Percentiles rank a stretch among this genome's conserved stretches.
Conservation (phyloP, 2,888 invertebrate genomes). For the Nudaria mundana region DNA sequence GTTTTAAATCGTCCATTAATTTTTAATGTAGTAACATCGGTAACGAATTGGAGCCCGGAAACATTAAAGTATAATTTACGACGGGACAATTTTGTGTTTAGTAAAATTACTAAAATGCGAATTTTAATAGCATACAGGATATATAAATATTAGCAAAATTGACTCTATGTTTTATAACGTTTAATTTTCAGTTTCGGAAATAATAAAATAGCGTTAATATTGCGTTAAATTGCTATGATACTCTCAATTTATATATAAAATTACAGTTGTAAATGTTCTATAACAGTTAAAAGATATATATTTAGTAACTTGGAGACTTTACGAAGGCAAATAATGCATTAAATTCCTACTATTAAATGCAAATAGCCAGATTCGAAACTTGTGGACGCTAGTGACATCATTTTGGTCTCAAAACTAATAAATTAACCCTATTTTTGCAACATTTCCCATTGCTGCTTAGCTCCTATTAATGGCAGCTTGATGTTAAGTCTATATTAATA, state of each 20-base stretch:
- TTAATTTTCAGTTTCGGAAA: conserved; percentile 45
- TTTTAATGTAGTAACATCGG: conserved; percentile 72
- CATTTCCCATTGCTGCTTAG: no score
- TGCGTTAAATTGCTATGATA: conserved; percentile 35
- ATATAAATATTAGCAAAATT: conserved; percentile 70
- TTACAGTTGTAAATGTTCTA: conserved; percentile 19
- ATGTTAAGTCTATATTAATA: no score
- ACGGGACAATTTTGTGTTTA: conserved; percentile 66
- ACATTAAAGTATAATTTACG: conserved; percentile 77
- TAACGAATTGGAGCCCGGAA: conserved; percentile 70
- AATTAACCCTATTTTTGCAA: no score
- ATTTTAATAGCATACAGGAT: conserved; percentile 64
- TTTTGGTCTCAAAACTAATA: no score
- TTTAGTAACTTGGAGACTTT: conserved; percentile 16
- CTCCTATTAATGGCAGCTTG: no score
- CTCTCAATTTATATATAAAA: conserved; percentile 26
- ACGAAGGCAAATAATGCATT: conserved; percentile 6
- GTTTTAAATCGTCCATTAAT: conserved; percentile 72
- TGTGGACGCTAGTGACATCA: no score
- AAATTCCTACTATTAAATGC: conserved; percentile 7
- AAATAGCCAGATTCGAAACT: background rate
- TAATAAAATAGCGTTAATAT: conserved; percentile 50
- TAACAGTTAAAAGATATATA: conserved; percentile 29
- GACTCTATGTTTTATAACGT: conserved; percentile 54
- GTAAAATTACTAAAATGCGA: conserved; percentile 70